Base-by-base conservation (phyloP, 2,797 vertebrate genomes). In the Merluccius polli region DNA sequence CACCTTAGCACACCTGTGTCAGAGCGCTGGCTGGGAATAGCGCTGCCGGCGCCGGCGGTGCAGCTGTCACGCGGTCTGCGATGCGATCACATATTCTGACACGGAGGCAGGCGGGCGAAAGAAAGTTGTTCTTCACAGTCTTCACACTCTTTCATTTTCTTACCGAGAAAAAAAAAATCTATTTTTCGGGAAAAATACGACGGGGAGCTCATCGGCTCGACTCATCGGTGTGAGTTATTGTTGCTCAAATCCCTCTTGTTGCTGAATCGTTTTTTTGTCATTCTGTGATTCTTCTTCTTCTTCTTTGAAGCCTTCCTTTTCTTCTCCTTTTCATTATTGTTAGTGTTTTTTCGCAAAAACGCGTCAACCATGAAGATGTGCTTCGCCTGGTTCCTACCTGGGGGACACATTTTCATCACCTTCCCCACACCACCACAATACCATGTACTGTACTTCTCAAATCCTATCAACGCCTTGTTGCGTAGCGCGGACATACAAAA, bases 1-100 rank as follows among this genome's bases (percentile, higher is more conserved):
- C 89, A 86, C 78, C 81, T 89, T 82, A 78, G 80, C 87, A 85
- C 78, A 86, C 83, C 84, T 86, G 83, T 87, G 89, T 87, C 89
- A 88, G 78, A 73, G 71, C 79, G 75, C 78, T 78, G 82, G 82
- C 87, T 80, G 81, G 81, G 21, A 89, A 89, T 84, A 90, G 87
- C 81, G 79, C 79, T 76, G 33, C 76, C 78, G 80, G 65, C 83
- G 77, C 79, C 75, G 33, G 75, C 78, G 80, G 65, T 82, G 77
- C 83, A 84, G 84, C 87, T 87, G 83, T 82, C 84, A 83, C 73
- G 78, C 70, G 74, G 73, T 70, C 16, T 15, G 6, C 48, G 48
- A 21, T 7, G 3, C 18, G 18, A 52, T 52, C 48, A 52, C 1
- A 52, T n/a, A 63, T 63, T 11, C n/a, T 63, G 52, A 63, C 52